These are phyloP conservation scores for Ctena decussata DNA, from an alignment of 2,888 invertebrate genomes.

Conservation along the genomic window DNA sequence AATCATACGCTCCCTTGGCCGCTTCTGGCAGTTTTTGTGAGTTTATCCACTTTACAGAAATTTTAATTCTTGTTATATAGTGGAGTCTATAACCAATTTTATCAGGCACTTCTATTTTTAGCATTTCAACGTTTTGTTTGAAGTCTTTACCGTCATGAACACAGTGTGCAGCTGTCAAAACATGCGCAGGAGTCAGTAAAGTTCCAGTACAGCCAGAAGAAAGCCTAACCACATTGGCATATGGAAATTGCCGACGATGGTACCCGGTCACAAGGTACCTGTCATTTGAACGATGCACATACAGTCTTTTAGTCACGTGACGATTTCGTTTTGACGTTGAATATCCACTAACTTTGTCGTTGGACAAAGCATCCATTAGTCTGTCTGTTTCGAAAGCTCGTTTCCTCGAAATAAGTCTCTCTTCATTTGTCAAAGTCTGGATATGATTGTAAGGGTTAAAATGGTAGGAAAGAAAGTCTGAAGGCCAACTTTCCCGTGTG, in stretches of 20 bases:
- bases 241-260: slow-evolving; percentile 77
- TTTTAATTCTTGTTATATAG: slow-evolving; percentile 78
- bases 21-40: slow-evolving; percentile 56
- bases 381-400: not conserved
- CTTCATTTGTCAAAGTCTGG: not conserved
- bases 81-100: slow-evolving; percentile 75
- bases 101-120: slow-evolving; percentile 80
- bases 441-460: not conserved
- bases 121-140: slow-evolving; percentile 74
- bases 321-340: not conserved
- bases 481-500: not conserved
- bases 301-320: slow-evolving; percentile 50
- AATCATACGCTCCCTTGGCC: slow-evolving; percentile 77
- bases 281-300: slow-evolving; percentile 71
- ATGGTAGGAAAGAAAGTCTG: not conserved
- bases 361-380: not conserved
- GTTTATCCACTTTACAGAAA: slow-evolving; percentile 76
- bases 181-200: slow-evolving; percentile 78
- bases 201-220: slow-evolving; percentile 84
- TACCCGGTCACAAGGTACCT: slow-evolving; percentile 62
- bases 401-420: not conserved
- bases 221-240: slow-evolving; percentile 80
- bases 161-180: slow-evolving; percentile 85
- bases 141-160: slow-evolving; percentile 80
- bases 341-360: not conserved